Evolutionary conservation across 2,113 vertebrate species (phyloP).

Genomic region (Capreolus pygargus): DNA sequence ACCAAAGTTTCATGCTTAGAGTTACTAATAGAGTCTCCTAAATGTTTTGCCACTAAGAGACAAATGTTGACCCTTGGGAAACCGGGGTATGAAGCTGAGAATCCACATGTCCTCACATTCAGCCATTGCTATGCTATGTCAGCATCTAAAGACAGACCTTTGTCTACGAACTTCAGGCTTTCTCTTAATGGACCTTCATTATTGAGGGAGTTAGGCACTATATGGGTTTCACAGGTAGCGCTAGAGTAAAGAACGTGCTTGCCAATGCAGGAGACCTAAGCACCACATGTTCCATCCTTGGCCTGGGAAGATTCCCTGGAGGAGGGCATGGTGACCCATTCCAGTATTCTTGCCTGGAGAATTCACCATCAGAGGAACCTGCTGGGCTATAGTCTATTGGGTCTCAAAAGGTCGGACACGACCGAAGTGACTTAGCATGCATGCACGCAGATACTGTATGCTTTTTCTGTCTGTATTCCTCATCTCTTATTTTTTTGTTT

Average conservation of each 20-base stretch:
- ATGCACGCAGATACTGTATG: not conserved
- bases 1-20: not conserved
- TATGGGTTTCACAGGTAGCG: not conserved
- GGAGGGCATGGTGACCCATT: not conserved
- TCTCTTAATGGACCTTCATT: not conserved
- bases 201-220: not conserved
- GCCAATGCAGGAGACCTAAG: not conserved
- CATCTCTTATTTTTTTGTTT: not conserved
- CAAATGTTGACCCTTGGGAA: not conserved
- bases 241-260: not conserved
- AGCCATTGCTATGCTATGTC: not conserved
- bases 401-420: not conserved
- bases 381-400: not conserved
- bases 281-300: fast-evolving
- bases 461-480: not conserved
- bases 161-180: not conserved
- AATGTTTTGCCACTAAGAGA: not conserved
- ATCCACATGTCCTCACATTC: not conserved
- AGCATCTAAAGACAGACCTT: not conserved
- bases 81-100: not conserved
- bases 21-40: not conserved
- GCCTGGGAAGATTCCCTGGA: not conserved
- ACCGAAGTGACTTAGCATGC: not conserved
- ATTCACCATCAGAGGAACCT: not conserved
- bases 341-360: not conserved